These are phyloP conservation scores for Florisuga fusca DNA, from an alignment of 2,797 vertebrate genomes.

Conservation along the genomic window DNA sequence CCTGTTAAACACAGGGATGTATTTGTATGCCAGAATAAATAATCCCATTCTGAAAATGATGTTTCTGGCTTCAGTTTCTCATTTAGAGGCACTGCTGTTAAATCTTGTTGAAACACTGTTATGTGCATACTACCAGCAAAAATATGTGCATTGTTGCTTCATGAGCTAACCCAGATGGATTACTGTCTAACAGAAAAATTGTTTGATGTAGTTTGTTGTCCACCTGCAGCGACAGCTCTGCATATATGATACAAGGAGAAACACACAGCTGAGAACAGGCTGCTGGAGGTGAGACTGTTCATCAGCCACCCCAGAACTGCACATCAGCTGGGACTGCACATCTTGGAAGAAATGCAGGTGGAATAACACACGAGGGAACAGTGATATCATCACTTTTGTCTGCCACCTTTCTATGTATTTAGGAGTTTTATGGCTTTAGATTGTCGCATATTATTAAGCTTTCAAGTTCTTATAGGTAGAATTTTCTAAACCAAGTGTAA, in stretches of 20 bases:
- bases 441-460: background rate
- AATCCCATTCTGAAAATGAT: background rate
- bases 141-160: background rate
- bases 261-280: background rate
- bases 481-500: background rate
- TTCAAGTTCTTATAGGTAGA: background rate
- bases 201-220: background rate
- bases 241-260: background rate
- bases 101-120: background rate
- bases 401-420: background rate
- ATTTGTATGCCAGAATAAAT: background rate
- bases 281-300: background rate
- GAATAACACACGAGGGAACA: background rate
- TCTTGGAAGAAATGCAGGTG: background rate
- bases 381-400: background rate
- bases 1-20: background rate
- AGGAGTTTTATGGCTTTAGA: background rate
- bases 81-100: background rate
- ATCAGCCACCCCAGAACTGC: background rate
- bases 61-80: background rate
- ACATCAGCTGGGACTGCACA: background rate
- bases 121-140: background rate
- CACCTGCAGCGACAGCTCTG: background rate
- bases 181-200: background rate
- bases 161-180: background rate